Evolutionary conservation across 2,113 vertebrate genomes (phyloP), one percentile per base, ranked within the genome.

Genomic region (Syrrhaptes paradoxus): DNA sequence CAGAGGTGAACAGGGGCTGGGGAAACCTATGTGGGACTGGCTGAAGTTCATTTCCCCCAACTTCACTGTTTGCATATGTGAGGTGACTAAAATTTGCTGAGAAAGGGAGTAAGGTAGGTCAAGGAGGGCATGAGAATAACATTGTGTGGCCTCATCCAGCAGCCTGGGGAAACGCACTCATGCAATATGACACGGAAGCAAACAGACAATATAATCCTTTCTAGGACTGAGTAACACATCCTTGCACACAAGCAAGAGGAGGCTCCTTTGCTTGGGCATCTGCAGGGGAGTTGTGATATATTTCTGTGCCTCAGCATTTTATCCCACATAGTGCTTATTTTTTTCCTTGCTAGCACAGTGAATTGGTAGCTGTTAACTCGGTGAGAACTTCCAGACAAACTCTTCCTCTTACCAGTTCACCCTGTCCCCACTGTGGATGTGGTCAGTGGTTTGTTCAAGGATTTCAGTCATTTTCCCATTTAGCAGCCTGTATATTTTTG

Each of bases 1-100:
- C 10, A 2, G 43, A 68, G 36, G 29, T 34, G 58, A 79, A 24
- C 22, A 51, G 75, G 34, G 31, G 32, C 58, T 86, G 72, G 68
- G 72, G 41, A 70, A 80, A 61, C 26, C 38, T 19, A 0, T 1
- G 15, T 68, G 63, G 45, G 20, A n/a, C 63, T 34, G 20, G 7
- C 29, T 89, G 73, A 89, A 91, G 45, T 38, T 79, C 32, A 43
- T 76, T 92, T 89, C 32, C 25, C 29, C 14, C 43, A 59, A 1
- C 19, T 86, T 79, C 0, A 0, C 45, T 21, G 65, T 88, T 59
- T 57, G 32, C 10, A 3, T 73, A 24, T 0, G 0, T 77, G 41
- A 84, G 8, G 20, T 73, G 51, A n/a, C n/a, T 76, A 68, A 85
- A 90, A 87, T 45, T 25, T 72, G 15, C 82, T 67, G 61, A 81